Conservation (phyloP, 2,797 vertebrate genomes). For the Danio aesculapii region DNA sequence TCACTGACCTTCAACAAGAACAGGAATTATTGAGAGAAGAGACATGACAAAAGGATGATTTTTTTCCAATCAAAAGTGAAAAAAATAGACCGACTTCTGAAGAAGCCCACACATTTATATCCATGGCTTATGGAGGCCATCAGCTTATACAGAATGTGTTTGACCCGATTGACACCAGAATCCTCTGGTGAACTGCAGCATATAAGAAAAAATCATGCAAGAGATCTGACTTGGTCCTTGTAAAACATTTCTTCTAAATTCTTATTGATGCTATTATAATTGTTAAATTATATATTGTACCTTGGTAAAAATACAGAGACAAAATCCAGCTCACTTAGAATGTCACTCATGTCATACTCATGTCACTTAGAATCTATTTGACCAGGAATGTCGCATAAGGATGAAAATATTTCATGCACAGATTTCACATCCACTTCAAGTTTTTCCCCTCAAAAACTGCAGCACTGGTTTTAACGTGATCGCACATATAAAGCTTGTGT, state of each 20-base stretch:
- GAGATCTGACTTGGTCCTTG: no score
- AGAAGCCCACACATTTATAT: neutral
- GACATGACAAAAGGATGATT: neutral
- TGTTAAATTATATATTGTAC: neutral
- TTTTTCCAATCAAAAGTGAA: neutral
- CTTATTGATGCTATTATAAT: no score
- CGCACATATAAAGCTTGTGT: no score
- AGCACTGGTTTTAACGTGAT: neutral
- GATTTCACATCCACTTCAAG: neutral
- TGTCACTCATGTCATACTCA: no score
- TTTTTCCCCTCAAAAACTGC: neutral
- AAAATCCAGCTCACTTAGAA: neutral
- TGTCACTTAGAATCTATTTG: neutral
- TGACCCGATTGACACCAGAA: neutral
- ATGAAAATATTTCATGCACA: neutral
- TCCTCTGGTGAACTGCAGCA: neutral
- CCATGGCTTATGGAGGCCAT: neutral
- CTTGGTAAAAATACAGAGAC: neutral
- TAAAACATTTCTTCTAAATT: no score
- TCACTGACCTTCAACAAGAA: slow-evolving; percentile 24
- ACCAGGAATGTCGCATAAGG: neutral
- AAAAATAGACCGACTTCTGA: neutral
- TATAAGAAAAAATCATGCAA: neutral
- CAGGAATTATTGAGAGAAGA: neutral
- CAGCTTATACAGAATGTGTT: neutral